Conservation (phyloP, 2,797 vertebrate species). For the Microctenopoma steveboyesi region DNA sequence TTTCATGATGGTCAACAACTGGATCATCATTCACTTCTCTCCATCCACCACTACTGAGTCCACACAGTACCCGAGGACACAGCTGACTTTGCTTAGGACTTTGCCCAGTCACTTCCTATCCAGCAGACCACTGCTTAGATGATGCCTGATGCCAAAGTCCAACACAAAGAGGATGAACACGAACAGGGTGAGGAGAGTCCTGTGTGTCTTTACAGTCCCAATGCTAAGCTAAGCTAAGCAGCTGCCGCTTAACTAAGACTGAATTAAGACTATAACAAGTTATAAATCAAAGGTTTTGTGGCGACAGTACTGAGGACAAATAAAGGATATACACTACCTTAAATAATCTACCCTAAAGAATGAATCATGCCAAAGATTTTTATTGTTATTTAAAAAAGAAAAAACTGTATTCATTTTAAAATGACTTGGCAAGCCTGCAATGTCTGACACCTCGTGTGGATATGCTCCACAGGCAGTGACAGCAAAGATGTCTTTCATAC, state of each 20-base stretch:
- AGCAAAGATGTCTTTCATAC: slow-evolving; percentile 12
- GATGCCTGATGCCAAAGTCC: too few relatives aligned
- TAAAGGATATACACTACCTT: background rate
- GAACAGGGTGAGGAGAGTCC: too few relatives aligned
- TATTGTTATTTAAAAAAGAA: slow-evolving; percentile 24
- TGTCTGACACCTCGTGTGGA: slow-evolving; percentile 16
- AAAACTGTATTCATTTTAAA: slow-evolving; percentile 37
- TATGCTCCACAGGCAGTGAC: slow-evolving; percentile 32
- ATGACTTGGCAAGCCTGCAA: slow-evolving; percentile 2
- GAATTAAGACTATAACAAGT: background rate
- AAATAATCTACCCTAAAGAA: slow-evolving; percentile 4
- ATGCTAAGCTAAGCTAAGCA: too few relatives aligned
- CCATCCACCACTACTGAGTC: background rate
- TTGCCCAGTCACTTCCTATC: background rate
- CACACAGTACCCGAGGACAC: background rate
- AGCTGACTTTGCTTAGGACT: background rate
- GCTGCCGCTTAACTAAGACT: background rate
- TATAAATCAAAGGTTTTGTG: background rate
- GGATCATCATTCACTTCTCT: too few relatives aligned
- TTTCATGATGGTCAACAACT: too few relatives aligned
- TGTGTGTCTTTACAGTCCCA: too few relatives aligned
- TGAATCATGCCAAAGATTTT: slow-evolving; percentile 12
- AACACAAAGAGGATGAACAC: too few relatives aligned
- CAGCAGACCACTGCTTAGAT: background rate
- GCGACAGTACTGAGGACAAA: background rate